Evolutionary conservation across 30 jellyfish, hydroid and myxozoan genomes (phyloP).

Genomic region (Turritopsis rubra): DNA sequence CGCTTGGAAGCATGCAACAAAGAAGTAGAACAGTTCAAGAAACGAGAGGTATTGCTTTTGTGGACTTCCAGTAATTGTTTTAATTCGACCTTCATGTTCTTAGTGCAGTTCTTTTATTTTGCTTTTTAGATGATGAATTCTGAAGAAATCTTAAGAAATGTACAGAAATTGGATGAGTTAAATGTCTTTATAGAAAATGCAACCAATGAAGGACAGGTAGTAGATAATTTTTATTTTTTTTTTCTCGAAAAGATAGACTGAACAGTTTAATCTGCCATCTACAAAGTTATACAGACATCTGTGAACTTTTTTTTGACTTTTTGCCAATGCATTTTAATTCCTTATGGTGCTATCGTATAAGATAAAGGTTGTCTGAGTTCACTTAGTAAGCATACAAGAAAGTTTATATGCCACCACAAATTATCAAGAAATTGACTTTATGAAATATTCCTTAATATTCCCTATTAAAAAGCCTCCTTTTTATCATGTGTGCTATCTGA

Average conservation of each 20-base stretch:
- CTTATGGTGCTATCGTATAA: too few species aligned
- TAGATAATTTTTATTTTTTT: not conserved
- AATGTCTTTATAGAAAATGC: conserved; percentile 48
- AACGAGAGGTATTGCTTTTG: conserved; percentile 68
- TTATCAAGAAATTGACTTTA: too few species aligned
- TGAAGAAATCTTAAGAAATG: conserved; percentile 83
- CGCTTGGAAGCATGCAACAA: conserved; percentile 59
- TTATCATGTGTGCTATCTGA: not conserved
- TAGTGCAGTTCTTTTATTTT: not conserved
- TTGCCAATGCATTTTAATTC: too few species aligned
- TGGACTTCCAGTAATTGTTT: not conserved
- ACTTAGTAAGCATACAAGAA: too few species aligned
- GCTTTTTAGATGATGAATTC: conserved; percentile 50
- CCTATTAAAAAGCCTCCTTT: not conserved
- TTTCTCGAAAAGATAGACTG: too few species aligned
- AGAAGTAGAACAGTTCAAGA: conserved; percentile 76
- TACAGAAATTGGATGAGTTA: conserved; percentile 74
- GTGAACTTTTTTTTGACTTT: too few species aligned
- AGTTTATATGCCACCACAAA: too few species aligned
- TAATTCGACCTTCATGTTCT: not conserved
- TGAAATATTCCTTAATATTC: too few species aligned
- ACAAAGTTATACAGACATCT: too few species aligned
- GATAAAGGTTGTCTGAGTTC: too few species aligned
- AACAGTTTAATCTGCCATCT: too few species aligned
- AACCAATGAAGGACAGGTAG: conserved; percentile 67